Percentiles rank a stretch among this genome's conserved stretches.
These are phyloP conservation scores for Pogonomyrmex californicus DNA, from an alignment of 1,140 invertebrate genomes.

Conservation along the genomic window DNA sequence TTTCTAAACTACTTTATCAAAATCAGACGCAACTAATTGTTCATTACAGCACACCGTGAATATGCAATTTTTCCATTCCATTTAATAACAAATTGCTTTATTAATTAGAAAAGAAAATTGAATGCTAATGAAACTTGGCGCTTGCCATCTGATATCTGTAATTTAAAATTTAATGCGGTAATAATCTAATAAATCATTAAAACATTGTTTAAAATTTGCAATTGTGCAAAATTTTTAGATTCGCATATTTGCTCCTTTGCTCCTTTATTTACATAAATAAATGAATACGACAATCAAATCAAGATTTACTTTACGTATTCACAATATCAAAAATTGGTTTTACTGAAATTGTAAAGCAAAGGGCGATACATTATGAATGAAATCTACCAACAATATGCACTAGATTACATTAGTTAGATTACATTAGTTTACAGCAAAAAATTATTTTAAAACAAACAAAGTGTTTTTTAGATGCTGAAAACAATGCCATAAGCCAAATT, in stretches of 20 bases:
- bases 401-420: too few relatives aligned
- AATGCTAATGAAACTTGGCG: slow-evolving; percentile 17
- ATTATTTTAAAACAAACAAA: too few relatives aligned
- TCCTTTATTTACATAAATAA: not conserved
- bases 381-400: not conserved
- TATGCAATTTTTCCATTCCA: slow-evolving; percentile 18
- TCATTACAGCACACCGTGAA: slow-evolving; percentile 12
- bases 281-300: not conserved
- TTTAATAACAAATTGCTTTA: slow-evolving; percentile 26
- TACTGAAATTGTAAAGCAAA: not conserved
- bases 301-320: not conserved
- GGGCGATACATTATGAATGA: not conserved
- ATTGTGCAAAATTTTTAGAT: slow-evolving; percentile 14
- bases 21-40: slow-evolving; percentile 32
- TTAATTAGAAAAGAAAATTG: slow-evolving; percentile 37
- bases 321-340: not conserved
- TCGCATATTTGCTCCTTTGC: not conserved
- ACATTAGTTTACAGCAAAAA: too few relatives aligned
- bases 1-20: slow-evolving; percentile 16
- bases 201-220: not conserved
- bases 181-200: slow-evolving; percentile 8
- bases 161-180: slow-evolving; percentile 1
- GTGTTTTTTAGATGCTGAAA: too few relatives aligned
- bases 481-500: too few relatives aligned
- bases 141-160: slow-evolving; percentile 4